These are phyloP conservation scores for Plotosus lineatus DNA, from an alignment of 2,113 vertebrate genomes.

Conservation along the genomic window DNA sequence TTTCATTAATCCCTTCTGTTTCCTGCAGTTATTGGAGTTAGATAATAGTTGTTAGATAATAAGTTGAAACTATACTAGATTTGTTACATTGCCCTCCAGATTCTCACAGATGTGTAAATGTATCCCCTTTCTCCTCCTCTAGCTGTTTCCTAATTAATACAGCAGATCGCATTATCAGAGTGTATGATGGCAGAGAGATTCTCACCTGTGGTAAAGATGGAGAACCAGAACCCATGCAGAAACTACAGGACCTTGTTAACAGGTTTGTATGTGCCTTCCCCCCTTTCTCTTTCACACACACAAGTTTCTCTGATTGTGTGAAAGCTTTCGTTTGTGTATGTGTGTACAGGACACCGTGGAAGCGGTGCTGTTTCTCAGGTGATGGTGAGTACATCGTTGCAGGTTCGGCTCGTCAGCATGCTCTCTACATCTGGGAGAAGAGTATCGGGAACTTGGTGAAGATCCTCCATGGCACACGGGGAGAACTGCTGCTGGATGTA, in stretches of 20 bases:
- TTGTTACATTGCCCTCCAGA: too few relatives aligned
- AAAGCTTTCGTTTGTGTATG: neutral
- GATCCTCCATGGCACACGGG: constrained; percentile 93
- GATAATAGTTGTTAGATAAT: too few relatives aligned
- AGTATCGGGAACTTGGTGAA: constrained; percentile 98
- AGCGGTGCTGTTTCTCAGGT: constrained; percentile 97
- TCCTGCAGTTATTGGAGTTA: too few relatives aligned
- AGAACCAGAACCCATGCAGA: constrained; percentile 97
- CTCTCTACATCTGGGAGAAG: constrained; percentile 98
- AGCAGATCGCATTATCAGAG: constrained; percentile 93
- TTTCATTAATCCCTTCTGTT: too few relatives aligned
- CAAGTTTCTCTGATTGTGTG: neutral
- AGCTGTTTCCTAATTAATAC: constrained; percentile 99
- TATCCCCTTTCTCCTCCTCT: neutral
- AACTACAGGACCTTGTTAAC: constrained; percentile 96
- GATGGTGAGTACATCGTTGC: constrained; percentile 98
- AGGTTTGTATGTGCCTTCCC: constrained; percentile 69
- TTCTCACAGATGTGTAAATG: too few relatives aligned
- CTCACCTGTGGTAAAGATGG: constrained; percentile 95
- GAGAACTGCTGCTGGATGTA: constrained; percentile 92
- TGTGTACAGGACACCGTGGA: constrained; percentile 88
- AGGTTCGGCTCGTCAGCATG: constrained; percentile 92
- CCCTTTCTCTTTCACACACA: neutral
- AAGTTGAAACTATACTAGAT: too few relatives aligned
- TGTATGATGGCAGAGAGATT: constrained; percentile 95